These are phyloP conservation scores for Nyctibius grandis DNA, from an alignment of 2,797 vertebrate genomes.

Conservation along the genomic window DNA sequence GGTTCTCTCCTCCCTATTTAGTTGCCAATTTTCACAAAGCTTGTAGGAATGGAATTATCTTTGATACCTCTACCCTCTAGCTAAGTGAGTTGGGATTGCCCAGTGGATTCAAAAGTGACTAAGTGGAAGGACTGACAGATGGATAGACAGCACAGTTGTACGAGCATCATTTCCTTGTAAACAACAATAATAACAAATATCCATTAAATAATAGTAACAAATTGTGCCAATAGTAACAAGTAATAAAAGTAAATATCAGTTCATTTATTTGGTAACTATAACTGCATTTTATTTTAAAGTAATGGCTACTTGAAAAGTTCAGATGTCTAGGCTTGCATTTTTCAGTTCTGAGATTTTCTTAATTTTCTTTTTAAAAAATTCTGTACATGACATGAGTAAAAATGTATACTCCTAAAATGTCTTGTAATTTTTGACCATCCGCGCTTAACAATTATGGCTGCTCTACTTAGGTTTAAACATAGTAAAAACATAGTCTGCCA, in stretches of 20 bases:
- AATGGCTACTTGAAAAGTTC: neutral
- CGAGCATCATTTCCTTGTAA: accelerated
- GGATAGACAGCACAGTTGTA: neutral
- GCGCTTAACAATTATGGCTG: neutral
- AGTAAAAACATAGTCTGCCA: neutral
- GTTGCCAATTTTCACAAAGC: neutral
- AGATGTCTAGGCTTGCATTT: neutral
- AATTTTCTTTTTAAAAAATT: neutral
- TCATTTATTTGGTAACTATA: neutral
- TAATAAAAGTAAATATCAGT: neutral
- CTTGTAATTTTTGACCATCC: neutral
- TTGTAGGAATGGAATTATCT: neutral
- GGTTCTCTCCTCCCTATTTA: neutral
- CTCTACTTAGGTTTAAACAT: neutral
- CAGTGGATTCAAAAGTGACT: neutral
- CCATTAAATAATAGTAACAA: neutral
- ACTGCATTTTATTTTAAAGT: neutral
- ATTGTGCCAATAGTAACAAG: neutral
- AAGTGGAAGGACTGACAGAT: neutral
- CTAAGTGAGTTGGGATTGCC: neutral
- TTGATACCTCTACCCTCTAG: neutral
- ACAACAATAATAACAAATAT: neutral
- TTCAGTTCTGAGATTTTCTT: neutral
- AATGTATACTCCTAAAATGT: neutral
- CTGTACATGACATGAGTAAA: neutral